Evolutionary conservation across 2,113 vertebrate species (phyloP), one percentile per base, ranked within the genome.

Genomic region (Gambusia holbrooki): DNA sequence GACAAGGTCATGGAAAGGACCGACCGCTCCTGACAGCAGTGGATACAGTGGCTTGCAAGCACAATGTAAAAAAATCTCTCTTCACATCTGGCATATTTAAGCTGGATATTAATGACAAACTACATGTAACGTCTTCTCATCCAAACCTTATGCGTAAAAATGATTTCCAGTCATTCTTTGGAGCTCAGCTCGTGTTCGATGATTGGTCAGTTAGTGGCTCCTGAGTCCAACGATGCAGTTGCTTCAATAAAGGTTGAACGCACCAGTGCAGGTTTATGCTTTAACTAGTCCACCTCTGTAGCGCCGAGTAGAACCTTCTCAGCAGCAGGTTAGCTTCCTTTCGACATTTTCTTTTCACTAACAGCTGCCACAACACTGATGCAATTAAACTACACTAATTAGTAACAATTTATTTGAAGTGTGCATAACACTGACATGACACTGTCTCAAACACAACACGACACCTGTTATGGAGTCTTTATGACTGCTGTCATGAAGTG

Each of bases 141-240:
- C 25, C 1, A 2, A 0, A 64, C 0, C 19, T 73, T 8, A 83
- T 92, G 2, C 0, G 5, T 0, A 4, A 14, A 0, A 13, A 25
- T 0, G 60, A 91, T 73, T 0, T 40, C 0, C 11, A 25, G 2
- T 45, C 83, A 12, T 92, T 92, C 69, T 92, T 93, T 8, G 92
- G 89, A 3, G 90, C 75, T 8, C 80, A 85, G 15, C 29, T 87
- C 45, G 28, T 78, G 13, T 3, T 27, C 19, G 6, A 74, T 79
- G 4, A 75, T 5, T 22, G 58, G 2, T 30, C 9, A 13, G 62
- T 3, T 13, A 27, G 29, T 51, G 48, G 19, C 19, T 51, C 7
- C 51, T 25, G 51, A 58, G 51, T 58, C 51, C 25, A 58, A 8
- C 7, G 17, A 25, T n/a, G 22, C 51, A 54, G 51, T 54, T 54